phyloP scores from a whole-genome alignment of 2,888 invertebrate species.

The Melipona beecheii region DNA sequence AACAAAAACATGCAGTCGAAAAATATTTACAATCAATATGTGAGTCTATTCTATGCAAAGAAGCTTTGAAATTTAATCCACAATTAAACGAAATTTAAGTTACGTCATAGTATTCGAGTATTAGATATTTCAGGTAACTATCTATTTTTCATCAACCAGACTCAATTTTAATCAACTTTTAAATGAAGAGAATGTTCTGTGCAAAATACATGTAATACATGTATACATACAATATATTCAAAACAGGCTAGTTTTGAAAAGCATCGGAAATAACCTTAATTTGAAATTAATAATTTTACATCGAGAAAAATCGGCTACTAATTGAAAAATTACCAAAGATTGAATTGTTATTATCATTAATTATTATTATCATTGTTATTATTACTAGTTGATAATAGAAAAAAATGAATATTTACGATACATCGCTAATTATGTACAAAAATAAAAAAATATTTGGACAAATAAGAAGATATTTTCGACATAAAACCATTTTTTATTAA shows the following conservation, averaged over 20 bases:
- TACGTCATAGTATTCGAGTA: not conserved
- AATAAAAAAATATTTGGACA: too few relatives aligned
- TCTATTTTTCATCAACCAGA: too few relatives aligned
- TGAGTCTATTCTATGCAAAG: not conserved
- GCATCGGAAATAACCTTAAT: not conserved
- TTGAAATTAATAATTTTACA: not conserved
- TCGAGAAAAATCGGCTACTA: not conserved
- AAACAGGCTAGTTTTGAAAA: not conserved
- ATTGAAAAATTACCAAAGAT: not conserved
- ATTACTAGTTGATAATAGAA: too few relatives aligned
- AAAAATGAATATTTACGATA: too few relatives aligned
- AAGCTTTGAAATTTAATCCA: not conserved
- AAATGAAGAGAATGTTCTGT: not conserved
- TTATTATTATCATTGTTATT: too few relatives aligned
- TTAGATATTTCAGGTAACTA: too few relatives aligned
- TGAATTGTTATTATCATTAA: too few relatives aligned
- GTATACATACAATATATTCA: not conserved
- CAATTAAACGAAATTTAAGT: not conserved
- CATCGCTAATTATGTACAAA: too few relatives aligned
- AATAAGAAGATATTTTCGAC: too few relatives aligned
- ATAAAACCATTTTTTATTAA: too few relatives aligned
- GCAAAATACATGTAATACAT: too few relatives aligned
- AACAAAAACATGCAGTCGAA: not conserved
- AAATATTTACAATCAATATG: not conserved
- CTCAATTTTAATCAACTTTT: too few relatives aligned